Evolutionary conservation across 2,113 vertebrate species (phyloP), one percentile per base, ranked within the genome.

Genomic region (Pagrus major): DNA sequence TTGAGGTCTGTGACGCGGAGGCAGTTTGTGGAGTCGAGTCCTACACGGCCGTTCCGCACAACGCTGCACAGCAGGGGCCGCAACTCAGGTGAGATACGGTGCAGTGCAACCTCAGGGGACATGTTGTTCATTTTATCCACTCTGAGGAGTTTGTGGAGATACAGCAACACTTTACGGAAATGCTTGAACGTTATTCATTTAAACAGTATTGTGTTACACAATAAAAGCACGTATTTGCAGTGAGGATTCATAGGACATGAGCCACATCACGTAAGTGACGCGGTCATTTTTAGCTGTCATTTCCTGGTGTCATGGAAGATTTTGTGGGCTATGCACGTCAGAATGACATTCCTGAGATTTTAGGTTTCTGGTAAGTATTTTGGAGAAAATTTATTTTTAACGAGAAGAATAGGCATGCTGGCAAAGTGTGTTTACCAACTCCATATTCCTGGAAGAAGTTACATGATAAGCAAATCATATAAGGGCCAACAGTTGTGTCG

Each of bases 1-100:
- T 99, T 99, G 84, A 99, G 96, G 93, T 99, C 98, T 51, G 97
- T 99, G 89, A 99, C 97, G 73, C 97, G 95, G 81, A 99, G 96
- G 90, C 95, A 97, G 91, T 96, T 98, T 1, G 97, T 98, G 69
- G 98, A 97, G 93, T 99, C 98, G 78, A 99, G 94, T 63, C 98
- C 98, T 35, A 99, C 97, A 44, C 97, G 96, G 47, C 98, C 98
- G 86, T 99, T 98, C 67, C 96, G 95, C 84, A 99, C 96, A 78
- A 99, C 96, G 1, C 95, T 97, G 91, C 96, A 97, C 87, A 99
- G 96, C 84, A 99, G 93, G 3, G 97, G 97, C 0, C 97, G 95
- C 55, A 99, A 92, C 3, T 97, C 95, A 2, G 98, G 96, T 79
- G 97, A 97, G 85, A 99, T 98, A 82, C 96, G 95, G 93, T 97